Conservation (phyloP, 1,140 invertebrate species). For the Danaus plexippus region DNA sequence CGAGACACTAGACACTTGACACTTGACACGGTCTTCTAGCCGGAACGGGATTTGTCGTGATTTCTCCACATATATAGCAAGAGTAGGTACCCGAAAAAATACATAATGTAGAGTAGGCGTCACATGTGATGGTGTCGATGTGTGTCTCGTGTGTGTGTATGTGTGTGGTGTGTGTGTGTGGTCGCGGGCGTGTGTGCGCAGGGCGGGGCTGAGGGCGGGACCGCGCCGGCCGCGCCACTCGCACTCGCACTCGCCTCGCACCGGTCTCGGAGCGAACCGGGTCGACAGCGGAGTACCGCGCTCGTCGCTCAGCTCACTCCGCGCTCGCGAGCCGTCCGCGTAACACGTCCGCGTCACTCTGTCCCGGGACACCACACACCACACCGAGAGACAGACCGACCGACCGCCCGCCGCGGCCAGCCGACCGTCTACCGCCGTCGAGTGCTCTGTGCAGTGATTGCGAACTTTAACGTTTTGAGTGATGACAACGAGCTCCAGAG, state of each 20-base stretch:
- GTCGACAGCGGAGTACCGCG: slow-evolving; percentile 32
- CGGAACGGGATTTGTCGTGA: slow-evolving; percentile 1
- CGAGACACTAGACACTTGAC: not conserved
- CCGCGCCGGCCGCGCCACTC: slow-evolving; percentile 33
- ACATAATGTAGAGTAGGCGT: slow-evolving; percentile 59
- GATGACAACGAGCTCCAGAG: slow-evolving; percentile 47
- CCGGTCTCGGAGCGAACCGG: slow-evolving; percentile 39
- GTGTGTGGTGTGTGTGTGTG: slow-evolving; percentile 24
- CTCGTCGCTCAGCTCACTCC: slow-evolving; percentile 40
- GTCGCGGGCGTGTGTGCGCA: slow-evolving; percentile 38
- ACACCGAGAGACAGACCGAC: too few species aligned
- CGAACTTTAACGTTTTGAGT: slow-evolving; percentile 39
- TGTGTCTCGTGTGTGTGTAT: slow-evolving; percentile 34
- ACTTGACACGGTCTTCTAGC: not conserved
- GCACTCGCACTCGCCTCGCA: slow-evolving; percentile 33
- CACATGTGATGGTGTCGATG: slow-evolving; percentile 53
- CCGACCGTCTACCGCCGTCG: not conserved
- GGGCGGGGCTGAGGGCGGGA: slow-evolving; percentile 44
- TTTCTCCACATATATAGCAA: not conserved
- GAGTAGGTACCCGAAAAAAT: slow-evolving; percentile 55
- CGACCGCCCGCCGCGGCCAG: slow-evolving; percentile 7
- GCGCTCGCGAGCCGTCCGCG: slow-evolving; percentile 42
- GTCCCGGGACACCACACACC: too few species aligned
- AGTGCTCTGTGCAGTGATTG: slow-evolving; percentile 44
- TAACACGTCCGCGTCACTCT: slow-evolving; percentile 38